These are phyloP conservation scores for Entosphenus tridentatus DNA, from an alignment of 2,113 vertebrate species.

Conservation along the genomic window DNA sequence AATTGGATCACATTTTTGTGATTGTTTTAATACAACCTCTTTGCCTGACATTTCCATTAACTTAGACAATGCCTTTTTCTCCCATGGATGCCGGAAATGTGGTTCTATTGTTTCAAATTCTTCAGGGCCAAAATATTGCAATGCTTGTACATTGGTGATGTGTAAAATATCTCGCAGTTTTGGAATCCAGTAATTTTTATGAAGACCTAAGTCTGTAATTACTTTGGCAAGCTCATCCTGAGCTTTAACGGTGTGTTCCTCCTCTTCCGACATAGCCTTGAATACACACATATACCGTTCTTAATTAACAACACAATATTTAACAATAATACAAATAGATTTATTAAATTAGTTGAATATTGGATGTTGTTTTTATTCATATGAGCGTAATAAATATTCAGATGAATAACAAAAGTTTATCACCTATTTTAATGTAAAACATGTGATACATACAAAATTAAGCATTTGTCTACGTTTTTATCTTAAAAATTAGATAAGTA, in stretches of 20 bases:
- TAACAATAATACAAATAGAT: too few species aligned
- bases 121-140: constrained; percentile 13
- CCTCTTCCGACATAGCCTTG: accelerated
- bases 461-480: too few species aligned
- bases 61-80: constrained; percentile 10
- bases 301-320: too few species aligned
- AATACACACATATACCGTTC: too few species aligned
- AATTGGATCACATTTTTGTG: constrained; percentile 5
- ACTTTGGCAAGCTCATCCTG: constrained; percentile 10
- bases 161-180: constrained; percentile 10
- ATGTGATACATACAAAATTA: too few species aligned
- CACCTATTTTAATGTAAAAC: too few species aligned
- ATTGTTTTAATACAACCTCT: neutral
- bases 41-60: constrained; percentile 8
- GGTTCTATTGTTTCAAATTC: constrained; percentile 15
- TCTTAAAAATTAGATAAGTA: too few species aligned
- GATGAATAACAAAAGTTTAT: too few species aligned
- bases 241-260: neutral
- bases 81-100: constrained; percentile 6
- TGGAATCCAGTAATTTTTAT: constrained; percentile 14
- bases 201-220: constrained; percentile 13
- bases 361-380: too few species aligned
- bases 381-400: too few species aligned
- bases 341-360: too few species aligned
- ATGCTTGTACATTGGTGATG: constrained; percentile 10